Percentiles rank a stretch among this genome's conserved stretches.
Evolutionary conservation across 2,797 vertebrate genomes (phyloP).

Genomic region (Hippocampus kuda): DNA sequence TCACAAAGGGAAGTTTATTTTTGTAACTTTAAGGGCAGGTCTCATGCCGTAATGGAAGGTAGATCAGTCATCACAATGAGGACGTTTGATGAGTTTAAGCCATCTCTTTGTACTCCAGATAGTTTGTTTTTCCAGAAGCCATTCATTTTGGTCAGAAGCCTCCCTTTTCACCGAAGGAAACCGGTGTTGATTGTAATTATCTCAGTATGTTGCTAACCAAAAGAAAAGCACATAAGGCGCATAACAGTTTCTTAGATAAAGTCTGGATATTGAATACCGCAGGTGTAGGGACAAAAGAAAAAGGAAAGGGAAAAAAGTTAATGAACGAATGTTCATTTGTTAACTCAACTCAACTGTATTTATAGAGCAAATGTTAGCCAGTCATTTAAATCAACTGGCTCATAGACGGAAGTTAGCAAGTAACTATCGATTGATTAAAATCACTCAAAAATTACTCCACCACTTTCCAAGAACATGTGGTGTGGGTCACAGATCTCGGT

Average conservation of each 20-base stretch:
- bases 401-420: background rate
- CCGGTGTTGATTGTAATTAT: background rate
- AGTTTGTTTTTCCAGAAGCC: background rate
- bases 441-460: background rate
- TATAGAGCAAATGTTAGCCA: too few species aligned
- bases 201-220: background rate
- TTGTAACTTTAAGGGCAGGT: background rate
- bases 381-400: background rate
- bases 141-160: background rate
- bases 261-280: background rate
- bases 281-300: background rate
- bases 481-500: background rate
- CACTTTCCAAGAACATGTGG: too few species aligned
- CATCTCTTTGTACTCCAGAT: background rate
- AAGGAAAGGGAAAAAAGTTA: background rate
- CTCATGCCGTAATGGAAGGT: background rate
- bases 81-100: background rate
- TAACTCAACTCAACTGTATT: too few species aligned
- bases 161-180: background rate
- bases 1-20: background rate
- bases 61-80: background rate
- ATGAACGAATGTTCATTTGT: background rate
- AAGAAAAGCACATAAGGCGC: background rate
- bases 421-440: background rate
- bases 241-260: background rate